Base-by-base conservation (phyloP, 1,140 invertebrate genomes). In the Uloborus diversus region DNA sequence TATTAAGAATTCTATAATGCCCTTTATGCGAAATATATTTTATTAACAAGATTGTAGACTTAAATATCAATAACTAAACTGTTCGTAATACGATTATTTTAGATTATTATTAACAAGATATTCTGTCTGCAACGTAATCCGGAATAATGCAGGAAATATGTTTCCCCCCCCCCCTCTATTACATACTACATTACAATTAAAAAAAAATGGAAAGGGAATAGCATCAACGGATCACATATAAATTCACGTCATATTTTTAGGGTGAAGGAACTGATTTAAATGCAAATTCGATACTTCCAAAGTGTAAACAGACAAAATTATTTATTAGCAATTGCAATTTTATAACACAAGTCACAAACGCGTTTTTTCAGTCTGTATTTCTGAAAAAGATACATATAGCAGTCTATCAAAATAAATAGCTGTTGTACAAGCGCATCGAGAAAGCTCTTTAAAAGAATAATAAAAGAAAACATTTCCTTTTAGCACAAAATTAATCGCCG, bases 401-500 rank as follows among this genome's bases (percentile, higher is more conserved):
- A 71, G 23, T 59, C 33, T 30, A 42, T 59, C 9, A 61, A 35
- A 71, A 42, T 61, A 71, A 71, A 71, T 25, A 71, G 35, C 53
- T 35, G 33, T 37, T 59, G 14, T 64, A 27, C 5, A 25, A 25
- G 30, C 30, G 4, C 32, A 23, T 27, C 13, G 33, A 59, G 17
- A 61, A 59, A 37, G 59, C 25, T n/a, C 37, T 27, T 59, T 14
- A 28, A 59, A 59, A 28, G 59, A 71, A 37, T 28, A 73, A 49
- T 49, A 28, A 53, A 62, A 32, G 51, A 49, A 73, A 62, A 27
- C 57, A 73, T 73, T 73, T 73, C 70, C 70, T 73, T 62, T 73
- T 62, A 61, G 70, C 27, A 23, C 57, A 73, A 73, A 73, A 73
- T 73, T 73, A 73, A 73, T 73, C 37, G 70, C 11, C 70, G 30